Evolutionary conservation across 1,140 invertebrate genomes (phyloP), one percentile per base, ranked within the genome.

Genomic region (Drosophila triauraria): DNA sequence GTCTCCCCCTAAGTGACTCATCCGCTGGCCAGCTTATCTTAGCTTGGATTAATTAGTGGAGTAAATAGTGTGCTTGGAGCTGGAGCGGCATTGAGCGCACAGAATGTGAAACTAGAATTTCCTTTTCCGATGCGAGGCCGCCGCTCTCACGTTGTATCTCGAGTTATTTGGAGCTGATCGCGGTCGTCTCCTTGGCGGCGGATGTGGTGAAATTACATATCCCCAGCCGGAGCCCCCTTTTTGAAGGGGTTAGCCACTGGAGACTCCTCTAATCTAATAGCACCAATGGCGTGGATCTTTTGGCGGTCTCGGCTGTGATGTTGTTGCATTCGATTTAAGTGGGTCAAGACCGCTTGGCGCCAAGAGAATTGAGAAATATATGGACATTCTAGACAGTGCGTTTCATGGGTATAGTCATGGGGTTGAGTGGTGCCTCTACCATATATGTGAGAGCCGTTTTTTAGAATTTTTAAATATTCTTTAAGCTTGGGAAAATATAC

Each of bases 261-360:
- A 17, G 43, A 15, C 59, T 9, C 32, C 23, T 43, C 32, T 12
- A 58, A 58, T 70, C 51, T 57, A 17, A 58, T 58, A 58, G 42
- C 27, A 40, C 50, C 43, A 32, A n/a, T 40, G 15, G n/a, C n/a
- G 17, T n/a, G 13, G 43, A 65, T 50, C n/a, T 17, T 32, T 44
- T 15, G 50, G 12, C 7, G 13, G 27, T 10, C 30, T 32, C 15
- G 12, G 48, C 3, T 27, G 25, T 13, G 3, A 40, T 30, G 20
- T 13, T 62, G 40, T 27, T 48, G n/a, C 13, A 9, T 51, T 38
- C 5, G 3, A 43, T 50, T 46, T 13, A 70, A 70, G 53, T 72
- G 38, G 69, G 67, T 71, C 69, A 72, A 72, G 53, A 71, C 62
- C 48, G 50, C 53, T 59, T 71, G 64, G 64, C 63, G 67, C 64